Conservation (phyloP, 2,797 vertebrate species). For the Neopelma chrysocephalum region DNA sequence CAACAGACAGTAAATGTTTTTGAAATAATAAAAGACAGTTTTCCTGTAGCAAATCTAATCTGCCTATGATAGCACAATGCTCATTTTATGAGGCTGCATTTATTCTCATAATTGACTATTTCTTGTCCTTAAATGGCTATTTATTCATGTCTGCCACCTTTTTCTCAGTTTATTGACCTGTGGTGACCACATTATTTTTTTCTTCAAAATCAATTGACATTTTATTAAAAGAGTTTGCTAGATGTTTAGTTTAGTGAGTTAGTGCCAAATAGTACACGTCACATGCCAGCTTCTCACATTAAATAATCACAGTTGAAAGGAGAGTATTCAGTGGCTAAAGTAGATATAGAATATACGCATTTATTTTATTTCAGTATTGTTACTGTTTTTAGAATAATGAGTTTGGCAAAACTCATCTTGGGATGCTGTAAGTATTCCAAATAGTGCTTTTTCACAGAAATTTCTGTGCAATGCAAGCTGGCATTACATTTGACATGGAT, state of each 20-base stretch:
- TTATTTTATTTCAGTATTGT: background rate
- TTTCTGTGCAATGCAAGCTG: background rate
- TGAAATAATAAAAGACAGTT: background rate
- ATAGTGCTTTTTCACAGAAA: background rate
- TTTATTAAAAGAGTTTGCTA: slow-evolving; percentile 59
- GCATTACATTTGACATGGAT: too few relatives aligned
- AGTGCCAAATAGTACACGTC: background rate
- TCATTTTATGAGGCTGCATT: background rate
- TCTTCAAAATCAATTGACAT: slow-evolving; percentile 62
- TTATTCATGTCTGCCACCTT: slow-evolving; percentile 56
- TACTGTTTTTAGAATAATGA: background rate
- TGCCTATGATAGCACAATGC: background rate
- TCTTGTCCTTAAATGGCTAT: slow-evolving; percentile 68
- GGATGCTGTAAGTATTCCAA: background rate
- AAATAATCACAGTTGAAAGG: background rate
- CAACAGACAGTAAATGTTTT: background rate
- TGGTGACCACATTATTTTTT: slow-evolving; percentile 40
- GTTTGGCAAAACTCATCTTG: background rate
- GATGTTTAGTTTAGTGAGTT: slow-evolving; percentile 21
- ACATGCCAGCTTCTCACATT: background rate
- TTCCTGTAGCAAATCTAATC: slow-evolving; percentile 4
- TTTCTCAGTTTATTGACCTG: slow-evolving; percentile 31
- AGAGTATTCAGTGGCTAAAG: background rate
- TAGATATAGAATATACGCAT: background rate
- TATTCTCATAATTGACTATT: slow-evolving; percentile 64